A percentile compares a stretch with the other conserved stretches of the same genome.
phyloP scores from a whole-genome alignment of 1,140 invertebrate species.

The Aphis gossypii region DNA sequence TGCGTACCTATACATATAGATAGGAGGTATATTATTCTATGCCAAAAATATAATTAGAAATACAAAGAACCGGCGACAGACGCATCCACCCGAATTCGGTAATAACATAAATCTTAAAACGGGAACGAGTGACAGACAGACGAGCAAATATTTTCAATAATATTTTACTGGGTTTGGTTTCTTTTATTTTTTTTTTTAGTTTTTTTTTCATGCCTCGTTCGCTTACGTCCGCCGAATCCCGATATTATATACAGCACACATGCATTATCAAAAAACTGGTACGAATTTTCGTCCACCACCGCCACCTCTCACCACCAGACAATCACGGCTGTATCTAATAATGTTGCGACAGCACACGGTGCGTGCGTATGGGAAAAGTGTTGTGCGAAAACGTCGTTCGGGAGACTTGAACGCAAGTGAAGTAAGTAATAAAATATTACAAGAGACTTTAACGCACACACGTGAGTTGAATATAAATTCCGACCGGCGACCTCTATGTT shows the following conservation, averaged over 20 bases:
- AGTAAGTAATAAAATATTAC: constrained; percentile 57
- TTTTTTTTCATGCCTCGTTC: background rate
- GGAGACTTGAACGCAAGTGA: constrained; percentile 43
- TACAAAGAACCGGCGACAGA: constrained; percentile 43
- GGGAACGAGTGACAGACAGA: constrained; percentile 53
- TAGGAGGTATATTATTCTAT: background rate
- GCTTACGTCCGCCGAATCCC: background rate
- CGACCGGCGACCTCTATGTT: constrained; percentile 42
- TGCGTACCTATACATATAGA: background rate
- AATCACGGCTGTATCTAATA: background rate
- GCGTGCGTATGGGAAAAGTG: constrained; percentile 16
- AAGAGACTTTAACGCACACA: constrained; percentile 33
- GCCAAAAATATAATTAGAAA: constrained; percentile 52
- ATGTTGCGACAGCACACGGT: background rate
- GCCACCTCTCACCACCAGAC: background rate
- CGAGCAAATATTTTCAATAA: constrained; percentile 49
- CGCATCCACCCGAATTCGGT: constrained; percentile 42
- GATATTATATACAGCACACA: constrained; percentile 18
- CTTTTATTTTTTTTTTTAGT: background rate
- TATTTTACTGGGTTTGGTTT: constrained; percentile 42
- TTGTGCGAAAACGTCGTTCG: constrained; percentile 22
- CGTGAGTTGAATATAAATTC: constrained; percentile 39
- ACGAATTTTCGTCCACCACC: constrained; percentile 26
- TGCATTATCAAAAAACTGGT: constrained; percentile 27
- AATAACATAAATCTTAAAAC: constrained; percentile 56